A percentile compares a stretch with the other conserved stretches of the same genome.
Conservation (phyloP, 1,140 invertebrate genomes). For the Diabrotica virgifera region DNA sequence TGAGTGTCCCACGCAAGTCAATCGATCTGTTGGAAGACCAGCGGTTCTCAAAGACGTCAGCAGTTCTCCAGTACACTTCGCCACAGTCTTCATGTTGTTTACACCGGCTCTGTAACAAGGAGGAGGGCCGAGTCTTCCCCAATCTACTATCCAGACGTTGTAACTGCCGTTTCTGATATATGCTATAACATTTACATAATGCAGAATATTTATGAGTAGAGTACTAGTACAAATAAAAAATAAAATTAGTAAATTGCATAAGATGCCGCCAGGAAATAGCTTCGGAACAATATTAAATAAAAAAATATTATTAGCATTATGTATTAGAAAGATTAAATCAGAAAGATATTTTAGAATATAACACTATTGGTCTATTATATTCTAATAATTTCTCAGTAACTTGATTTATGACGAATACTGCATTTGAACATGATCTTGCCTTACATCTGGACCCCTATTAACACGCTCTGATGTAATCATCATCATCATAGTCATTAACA, state of each 20-base stretch:
- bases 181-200: conserved; percentile 47
- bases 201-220: background rate
- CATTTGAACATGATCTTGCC: too few species aligned
- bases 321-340: too few species aligned
- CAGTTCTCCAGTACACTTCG: conserved; percentile 60
- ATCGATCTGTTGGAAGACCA: conserved; percentile 58
- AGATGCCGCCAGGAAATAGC: too few species aligned
- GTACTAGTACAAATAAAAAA: background rate
- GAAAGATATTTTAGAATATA: too few species aligned
- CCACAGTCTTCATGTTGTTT: conserved; percentile 66
- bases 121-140: conserved; percentile 62
- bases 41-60: conserved; percentile 58
- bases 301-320: too few species aligned
- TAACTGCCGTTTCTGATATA: conserved; percentile 68
- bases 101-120: conserved; percentile 70
- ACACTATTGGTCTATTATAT: too few species aligned
- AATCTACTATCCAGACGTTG: conserved; percentile 74
- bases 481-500: too few species aligned
- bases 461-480: too few species aligned
- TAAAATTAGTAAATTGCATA: background rate
- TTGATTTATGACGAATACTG: too few species aligned
- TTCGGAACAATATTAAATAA: too few species aligned
- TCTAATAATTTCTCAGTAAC: too few species aligned
- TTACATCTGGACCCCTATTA: too few species aligned
- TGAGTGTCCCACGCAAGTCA: conserved; percentile 73